Base-by-base conservation (phyloP, 2,888 invertebrate genomes). In the Stenotaenia linearis region DNA sequence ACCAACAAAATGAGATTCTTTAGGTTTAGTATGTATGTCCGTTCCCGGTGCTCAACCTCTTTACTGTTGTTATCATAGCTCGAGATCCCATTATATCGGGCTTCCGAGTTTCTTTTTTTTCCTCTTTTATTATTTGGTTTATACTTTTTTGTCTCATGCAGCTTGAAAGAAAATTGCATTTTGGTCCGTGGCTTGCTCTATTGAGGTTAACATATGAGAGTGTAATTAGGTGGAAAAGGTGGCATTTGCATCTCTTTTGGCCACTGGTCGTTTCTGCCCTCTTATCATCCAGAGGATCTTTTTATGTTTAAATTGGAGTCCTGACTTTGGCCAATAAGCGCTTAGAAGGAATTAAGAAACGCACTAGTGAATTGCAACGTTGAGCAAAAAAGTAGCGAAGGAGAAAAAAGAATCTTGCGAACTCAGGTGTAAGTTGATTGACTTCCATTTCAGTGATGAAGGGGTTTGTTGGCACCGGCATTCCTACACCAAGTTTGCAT, bases 181-280 rank as follows among this genome's bases (percentile, higher is more conserved):
- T 69, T 69, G 69, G 69, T 69, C 25, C 25, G 69, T 12, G 25
- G 69, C 28, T 69, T 69, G 15, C 69, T 69, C 23, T 0, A 28
- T 69, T 28, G 25, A 28, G 69, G 25, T 10, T 1, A 50, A 50
- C 50, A 50, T 50, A 50, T 12, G 23, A 69, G 69, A 15, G 28
- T 69, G 69, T 69, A 69, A 69, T 69, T 69, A 69, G 28, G 69
- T 69, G 69, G 69, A 69, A 69, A 69, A 69, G 28, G 28, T 23
- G 69, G 69, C 69, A 28, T 69, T 69, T 69, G 69, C 28, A 69
- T 23, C 25, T 69, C 23, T 69, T 28, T 69, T n/a, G 69, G 28
- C 25, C 28, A 69, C 25, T 69, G 69, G 69, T 69, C 18, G 50
- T 50, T n/a, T 50, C 18, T 50, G 18, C 15, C 50, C 25, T 10